Base-by-base conservation (phyloP, 2,888 invertebrate genomes). In the Trissonchulus latispiculum region DNA sequence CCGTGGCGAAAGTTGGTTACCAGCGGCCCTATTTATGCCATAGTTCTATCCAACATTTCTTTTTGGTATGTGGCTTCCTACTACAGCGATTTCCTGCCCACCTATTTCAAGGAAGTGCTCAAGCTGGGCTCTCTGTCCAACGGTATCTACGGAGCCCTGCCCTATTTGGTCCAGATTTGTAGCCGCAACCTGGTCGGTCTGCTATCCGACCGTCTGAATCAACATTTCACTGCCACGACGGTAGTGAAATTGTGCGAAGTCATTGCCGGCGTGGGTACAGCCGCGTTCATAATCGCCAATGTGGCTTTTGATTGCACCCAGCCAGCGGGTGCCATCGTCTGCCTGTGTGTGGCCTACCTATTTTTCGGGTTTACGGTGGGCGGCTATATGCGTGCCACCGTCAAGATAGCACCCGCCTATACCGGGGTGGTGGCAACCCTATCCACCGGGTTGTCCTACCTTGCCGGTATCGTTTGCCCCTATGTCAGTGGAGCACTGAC, bases 351-450 rank as follows among this genome's bases (percentile, higher is more conserved):
- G 3, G 69, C 69, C 28, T 68, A 68, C 36, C 23, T 33, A n/a
- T 68, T 68, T n/a, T n/a, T 31, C 8, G 69, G 69, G 23, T 68
- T 68, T 33, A 68, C 36, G n/a, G 36, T 68, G n/a, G 69, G 69
- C 36, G 28, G 35, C n/a, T 68, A 35, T 33, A 68, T 68, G n/a
- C 69, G 69, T 8, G 31, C 69, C 31, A n/a, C 36, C 2, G 33
- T 36, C 8, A n/a, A 3, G n/a, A 32, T 68, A 36, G 29, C 69
- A 8, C 69, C 69, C 15, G 15, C 3, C 8, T 33, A 68, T n/a
- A 36, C 69, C 3, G 69, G 69, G 8, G 23, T 8, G 8, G 23
- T 48, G 8, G 23, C 23, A 23, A 15, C 48, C 48, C 8, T 48
- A 23, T 48, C 48, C 23, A 48, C 23, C 8, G 48, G 48, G 23